Evolutionary conservation across 2,113 vertebrate species (phyloP).

Genomic region (Otolemur garnettii): DNA sequence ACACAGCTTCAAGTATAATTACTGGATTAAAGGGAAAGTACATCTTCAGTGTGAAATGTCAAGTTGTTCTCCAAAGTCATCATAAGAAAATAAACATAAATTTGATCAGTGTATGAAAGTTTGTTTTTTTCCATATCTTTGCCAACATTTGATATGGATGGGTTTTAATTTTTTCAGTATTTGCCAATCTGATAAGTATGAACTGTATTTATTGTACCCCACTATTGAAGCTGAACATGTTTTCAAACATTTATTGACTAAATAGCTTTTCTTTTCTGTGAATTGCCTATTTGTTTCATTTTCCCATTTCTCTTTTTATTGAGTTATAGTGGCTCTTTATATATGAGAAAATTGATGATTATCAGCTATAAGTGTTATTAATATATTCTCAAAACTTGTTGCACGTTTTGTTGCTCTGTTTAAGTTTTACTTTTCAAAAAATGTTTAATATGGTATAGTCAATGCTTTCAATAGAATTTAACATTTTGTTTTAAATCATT

Average conservation of each 20-base stretch:
- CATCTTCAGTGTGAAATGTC: not conserved
- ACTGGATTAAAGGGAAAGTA: not conserved
- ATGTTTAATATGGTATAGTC: not conserved
- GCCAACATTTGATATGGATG: not conserved
- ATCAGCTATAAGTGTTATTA: not conserved
- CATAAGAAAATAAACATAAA: not conserved
- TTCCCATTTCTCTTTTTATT: not conserved
- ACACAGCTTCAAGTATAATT: not conserved
- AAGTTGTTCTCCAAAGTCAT: conserved; percentile 2
- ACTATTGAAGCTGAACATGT: not conserved
- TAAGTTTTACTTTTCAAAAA: not conserved
- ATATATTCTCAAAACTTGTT: not conserved
- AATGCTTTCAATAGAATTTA: conserved; percentile 33
- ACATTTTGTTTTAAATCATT: conserved; percentile 25
- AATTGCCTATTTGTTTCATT: not conserved
- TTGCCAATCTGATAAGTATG: not conserved
- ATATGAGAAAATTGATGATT: not conserved
- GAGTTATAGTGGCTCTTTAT: not conserved
- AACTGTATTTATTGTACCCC: not conserved
- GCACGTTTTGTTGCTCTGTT: not conserved
- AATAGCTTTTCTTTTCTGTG: not conserved
- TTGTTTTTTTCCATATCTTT: not conserved
- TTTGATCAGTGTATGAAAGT: not conserved
- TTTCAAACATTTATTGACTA: conserved; percentile 35
- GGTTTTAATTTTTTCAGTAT: not conserved